These are phyloP conservation scores for Zeuzera pyrina DNA, from an alignment of 2,888 invertebrate species.

Conservation along the genomic window DNA sequence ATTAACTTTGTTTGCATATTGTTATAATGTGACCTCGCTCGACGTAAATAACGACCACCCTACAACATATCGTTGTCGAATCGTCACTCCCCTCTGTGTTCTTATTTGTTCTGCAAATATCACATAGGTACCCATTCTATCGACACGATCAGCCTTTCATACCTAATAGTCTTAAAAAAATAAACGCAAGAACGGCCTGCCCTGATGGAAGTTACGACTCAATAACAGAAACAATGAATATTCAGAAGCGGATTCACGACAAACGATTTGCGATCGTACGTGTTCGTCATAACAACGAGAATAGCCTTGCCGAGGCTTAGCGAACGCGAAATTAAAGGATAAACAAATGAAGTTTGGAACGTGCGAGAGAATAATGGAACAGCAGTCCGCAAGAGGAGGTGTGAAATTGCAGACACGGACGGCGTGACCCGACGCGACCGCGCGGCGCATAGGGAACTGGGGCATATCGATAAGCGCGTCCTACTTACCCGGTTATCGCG, in stretches of 20 bases:
- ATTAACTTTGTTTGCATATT: conserved; percentile 61
- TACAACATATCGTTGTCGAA: conserved; percentile 3
- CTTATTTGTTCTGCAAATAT: background rate
- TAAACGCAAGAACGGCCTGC: conserved; percentile 7
- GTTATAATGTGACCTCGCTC: conserved; percentile 32
- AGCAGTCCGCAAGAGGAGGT: conserved; percentile 64
- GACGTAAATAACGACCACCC: conserved; percentile 40
- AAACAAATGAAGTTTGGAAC: conserved; percentile 66
- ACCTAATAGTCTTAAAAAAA: too few species aligned
- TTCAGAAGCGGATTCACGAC: conserved; percentile 45
- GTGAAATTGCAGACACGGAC: conserved; percentile 64
- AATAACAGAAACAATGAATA: conserved; percentile 42
- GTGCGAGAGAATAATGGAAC: conserved; percentile 59
- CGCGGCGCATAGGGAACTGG: conserved; percentile 43
- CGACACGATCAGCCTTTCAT: too few species aligned
- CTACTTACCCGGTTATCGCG: conserved; percentile 49
- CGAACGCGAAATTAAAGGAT: conserved; percentile 68
- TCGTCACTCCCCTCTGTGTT: background rate
- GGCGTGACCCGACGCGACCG: conserved; percentile 52
- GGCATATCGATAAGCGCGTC: conserved; percentile 33
- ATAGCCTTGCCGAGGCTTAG: conserved; percentile 54
- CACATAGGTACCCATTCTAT: background rate
- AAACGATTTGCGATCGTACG: conserved; percentile 51
- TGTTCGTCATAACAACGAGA: conserved; percentile 63
- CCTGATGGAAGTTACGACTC: conserved; percentile 3